Evolutionary conservation across 2,113 vertebrate species (phyloP).

Genomic region (Sinocyclocheilus anshuiensis): DNA sequence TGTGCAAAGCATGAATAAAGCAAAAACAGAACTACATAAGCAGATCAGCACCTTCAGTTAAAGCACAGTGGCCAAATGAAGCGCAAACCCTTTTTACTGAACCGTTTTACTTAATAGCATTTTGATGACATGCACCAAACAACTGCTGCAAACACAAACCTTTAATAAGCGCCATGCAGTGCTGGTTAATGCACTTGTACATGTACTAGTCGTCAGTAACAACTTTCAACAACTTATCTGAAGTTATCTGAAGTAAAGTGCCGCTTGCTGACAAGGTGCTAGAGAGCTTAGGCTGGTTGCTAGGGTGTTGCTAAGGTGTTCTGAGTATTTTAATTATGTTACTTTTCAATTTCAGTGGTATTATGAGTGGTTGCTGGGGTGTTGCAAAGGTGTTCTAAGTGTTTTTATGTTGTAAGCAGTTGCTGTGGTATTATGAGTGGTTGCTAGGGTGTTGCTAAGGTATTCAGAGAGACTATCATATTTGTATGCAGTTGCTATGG

Average conservation of each 20-base stretch:
- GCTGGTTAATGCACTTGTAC: background rate
- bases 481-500: no score
- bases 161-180: background rate
- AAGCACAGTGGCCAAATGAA: background rate
- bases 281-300: background rate
- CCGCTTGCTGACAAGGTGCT: background rate
- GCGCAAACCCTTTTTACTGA: background rate
- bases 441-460: background rate
- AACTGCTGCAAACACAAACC: background rate
- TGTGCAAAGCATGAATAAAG: conserved; percentile 10
- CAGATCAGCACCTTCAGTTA: background rate
- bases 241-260: background rate
- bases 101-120: background rate
- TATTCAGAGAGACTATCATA: no score
- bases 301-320: no score
- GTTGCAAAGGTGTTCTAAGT: background rate
- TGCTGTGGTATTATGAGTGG: no score
- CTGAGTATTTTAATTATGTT: no score
- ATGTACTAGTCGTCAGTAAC: background rate
- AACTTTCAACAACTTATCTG: background rate
- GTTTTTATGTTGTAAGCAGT: no score
- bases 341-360: no score
- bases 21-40: background rate
- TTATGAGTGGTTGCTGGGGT: background rate
- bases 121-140: background rate